Evolutionary conservation across 1,140 invertebrate genomes (phyloP).

Genomic region (Popillia japonica): DNA sequence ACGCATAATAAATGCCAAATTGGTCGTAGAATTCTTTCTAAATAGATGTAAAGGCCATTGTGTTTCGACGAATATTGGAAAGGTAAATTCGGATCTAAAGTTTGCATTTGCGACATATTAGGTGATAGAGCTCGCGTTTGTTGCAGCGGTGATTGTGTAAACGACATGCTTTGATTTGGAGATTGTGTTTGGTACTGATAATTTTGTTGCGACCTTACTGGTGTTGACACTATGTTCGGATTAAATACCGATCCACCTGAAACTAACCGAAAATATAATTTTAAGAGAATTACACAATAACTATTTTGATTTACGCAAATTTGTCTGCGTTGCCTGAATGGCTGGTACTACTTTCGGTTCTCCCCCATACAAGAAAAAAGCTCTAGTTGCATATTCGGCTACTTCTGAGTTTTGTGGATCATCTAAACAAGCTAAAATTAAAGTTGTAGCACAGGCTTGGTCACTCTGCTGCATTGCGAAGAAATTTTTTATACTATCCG

Average conservation of each 20-base stretch:
- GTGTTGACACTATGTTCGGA: slow-evolving; percentile 57
- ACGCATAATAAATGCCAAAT: slow-evolving; percentile 82
- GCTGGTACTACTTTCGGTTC: slow-evolving; percentile 64
- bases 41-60: slow-evolving; percentile 91
- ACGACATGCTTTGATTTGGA: slow-evolving; percentile 36
- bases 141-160: slow-evolving; percentile 22
- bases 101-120: slow-evolving; percentile 38
- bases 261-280: slow-evolving; percentile 40
- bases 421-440: slow-evolving; percentile 84
- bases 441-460: slow-evolving; percentile 88
- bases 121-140: slow-evolving; percentile 15
- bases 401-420: slow-evolving; percentile 74
- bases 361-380: slow-evolving; percentile 92
- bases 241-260: slow-evolving; percentile 50
- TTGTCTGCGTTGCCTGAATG: neutral
- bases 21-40: slow-evolving; percentile 83
- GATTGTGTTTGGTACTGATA: slow-evolving; percentile 33
- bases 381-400: slow-evolving; percentile 87
- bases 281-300: neutral
- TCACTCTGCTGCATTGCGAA: slow-evolving; percentile 84
- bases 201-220: slow-evolving; percentile 42
- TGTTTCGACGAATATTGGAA: slow-evolving; percentile 85
- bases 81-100: slow-evolving; percentile 39
- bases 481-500: slow-evolving; percentile 83
- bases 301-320: slow-evolving; percentile 8